phyloP scores from a whole-genome alignment of 2,113 vertebrate genomes.

The Hippocampus comes region DNA sequence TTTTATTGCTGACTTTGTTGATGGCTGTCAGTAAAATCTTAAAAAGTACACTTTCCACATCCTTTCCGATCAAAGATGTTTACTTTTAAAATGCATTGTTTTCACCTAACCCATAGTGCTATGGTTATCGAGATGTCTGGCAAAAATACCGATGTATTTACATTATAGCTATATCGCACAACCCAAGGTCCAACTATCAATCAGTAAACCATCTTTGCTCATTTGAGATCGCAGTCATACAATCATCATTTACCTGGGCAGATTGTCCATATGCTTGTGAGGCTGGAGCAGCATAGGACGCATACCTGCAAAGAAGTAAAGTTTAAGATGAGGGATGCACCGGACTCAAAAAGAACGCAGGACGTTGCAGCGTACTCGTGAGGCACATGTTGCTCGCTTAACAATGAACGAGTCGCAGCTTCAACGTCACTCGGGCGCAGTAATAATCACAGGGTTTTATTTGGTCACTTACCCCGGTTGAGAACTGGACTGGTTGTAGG shows the following conservation, averaged over 20 bases:
- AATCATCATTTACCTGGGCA: slow-evolving; percentile 78
- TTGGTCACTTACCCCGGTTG: slow-evolving; percentile 86
- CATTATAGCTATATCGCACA: too few species aligned
- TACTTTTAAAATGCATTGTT: too few species aligned
- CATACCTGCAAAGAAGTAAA: slow-evolving; percentile 76
- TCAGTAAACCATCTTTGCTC: not conserved
- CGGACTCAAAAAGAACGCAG: not conserved
- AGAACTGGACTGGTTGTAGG: slow-evolving; percentile 87
- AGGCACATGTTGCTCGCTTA: not conserved
- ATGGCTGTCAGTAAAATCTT: too few species aligned
- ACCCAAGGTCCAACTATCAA: too few species aligned
- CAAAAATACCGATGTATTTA: too few species aligned
- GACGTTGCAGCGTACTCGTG: not conserved
- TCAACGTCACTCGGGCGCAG: not conserved
- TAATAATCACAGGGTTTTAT: not conserved
- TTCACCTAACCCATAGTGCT: too few species aligned
- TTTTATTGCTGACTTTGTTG: too few species aligned
- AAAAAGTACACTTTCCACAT: too few species aligned
- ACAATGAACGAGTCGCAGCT: not conserved
- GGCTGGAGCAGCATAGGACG: slow-evolving; percentile 90
- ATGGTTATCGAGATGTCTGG: too few species aligned
- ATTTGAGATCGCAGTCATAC: not conserved
- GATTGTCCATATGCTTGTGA: slow-evolving; percentile 91
- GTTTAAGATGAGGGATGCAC: not conserved
- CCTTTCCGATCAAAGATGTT: too few species aligned